Conservation (phyloP, 2,888 invertebrate genomes). For the Melanophora roralis region DNA sequence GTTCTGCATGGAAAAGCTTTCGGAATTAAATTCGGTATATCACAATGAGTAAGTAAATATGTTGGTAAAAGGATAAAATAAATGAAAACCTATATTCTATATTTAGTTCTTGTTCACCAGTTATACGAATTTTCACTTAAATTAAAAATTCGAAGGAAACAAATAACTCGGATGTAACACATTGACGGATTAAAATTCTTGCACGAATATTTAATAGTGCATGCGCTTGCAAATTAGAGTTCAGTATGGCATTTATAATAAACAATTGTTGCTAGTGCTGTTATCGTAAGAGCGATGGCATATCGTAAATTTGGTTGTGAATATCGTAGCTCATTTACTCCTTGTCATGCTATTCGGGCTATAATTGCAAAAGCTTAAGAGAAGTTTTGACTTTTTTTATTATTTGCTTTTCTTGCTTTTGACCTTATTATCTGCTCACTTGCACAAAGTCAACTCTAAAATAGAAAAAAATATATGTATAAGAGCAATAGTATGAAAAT, state of each 20-base stretch:
- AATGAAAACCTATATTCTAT: background rate
- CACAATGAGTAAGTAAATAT: background rate
- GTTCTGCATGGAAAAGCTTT: slow-evolving; percentile 29
- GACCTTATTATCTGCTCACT: slow-evolving; percentile 53
- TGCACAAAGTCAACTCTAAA: slow-evolving; percentile 1
- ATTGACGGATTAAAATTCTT: background rate
- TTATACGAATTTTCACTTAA: background rate
- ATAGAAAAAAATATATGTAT: slow-evolving; percentile 1
- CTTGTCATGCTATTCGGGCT: background rate
- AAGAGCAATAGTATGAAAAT: too few species aligned
- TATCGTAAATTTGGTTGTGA: slow-evolving; percentile 2
- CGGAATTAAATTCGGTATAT: slow-evolving; percentile 23
- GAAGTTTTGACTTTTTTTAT: background rate
- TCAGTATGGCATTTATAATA: slow-evolving; percentile 42
- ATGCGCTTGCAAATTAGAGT: background rate
- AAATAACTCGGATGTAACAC: background rate
- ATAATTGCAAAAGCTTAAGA: slow-evolving; percentile 1
- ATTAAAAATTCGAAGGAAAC: background rate
- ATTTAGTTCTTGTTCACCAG: background rate
- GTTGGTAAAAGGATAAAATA: background rate
- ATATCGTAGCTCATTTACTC: background rate
- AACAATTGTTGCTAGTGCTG: background rate
- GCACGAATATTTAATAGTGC: slow-evolving; percentile 20
- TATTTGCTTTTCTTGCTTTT: slow-evolving; percentile 28
- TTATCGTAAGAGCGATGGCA: background rate